These are phyloP conservation scores for Xanthostigma xanthostigma DNA, from an alignment of 2,888 invertebrate genomes.

Conservation along the genomic window DNA sequence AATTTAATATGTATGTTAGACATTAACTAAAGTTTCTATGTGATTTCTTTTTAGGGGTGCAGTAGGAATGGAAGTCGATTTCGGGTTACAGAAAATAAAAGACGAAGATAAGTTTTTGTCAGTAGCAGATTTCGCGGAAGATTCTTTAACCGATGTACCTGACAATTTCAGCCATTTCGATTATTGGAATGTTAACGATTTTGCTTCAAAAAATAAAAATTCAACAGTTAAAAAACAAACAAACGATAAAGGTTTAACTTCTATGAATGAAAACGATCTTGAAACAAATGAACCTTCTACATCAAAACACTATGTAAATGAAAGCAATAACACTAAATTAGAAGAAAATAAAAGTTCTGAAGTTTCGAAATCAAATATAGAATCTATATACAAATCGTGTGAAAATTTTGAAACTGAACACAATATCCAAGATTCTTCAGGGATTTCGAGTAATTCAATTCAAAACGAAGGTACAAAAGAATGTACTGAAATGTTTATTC, in stretches of 20 bases:
- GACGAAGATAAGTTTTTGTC: slow-evolving; percentile 29
- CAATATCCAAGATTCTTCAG: too few relatives aligned
- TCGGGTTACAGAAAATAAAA: slow-evolving; percentile 23
- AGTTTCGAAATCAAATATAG: too few relatives aligned
- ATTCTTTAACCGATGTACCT: slow-evolving; percentile 31
- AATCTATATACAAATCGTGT: too few relatives aligned
- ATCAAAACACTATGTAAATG: too few relatives aligned
- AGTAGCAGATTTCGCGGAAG: slow-evolving; percentile 34
- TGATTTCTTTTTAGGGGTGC: slow-evolving; percentile 22
- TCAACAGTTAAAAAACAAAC: slow-evolving; percentile 9
- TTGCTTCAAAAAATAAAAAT: slow-evolving; percentile 5
- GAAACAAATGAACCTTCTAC: too few relatives aligned
- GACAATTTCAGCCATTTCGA: slow-evolving; percentile 9
- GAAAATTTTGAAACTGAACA: too few relatives aligned
- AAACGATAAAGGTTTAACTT: slow-evolving; percentile 1
- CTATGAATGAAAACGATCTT: too few relatives aligned
- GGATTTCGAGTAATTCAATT: too few relatives aligned
- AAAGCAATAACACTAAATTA: too few relatives aligned
- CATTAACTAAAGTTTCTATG: background rate
- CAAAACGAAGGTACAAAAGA: slow-evolving; percentile 6
- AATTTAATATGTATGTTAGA: too few relatives aligned
- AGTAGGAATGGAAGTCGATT: slow-evolving; percentile 41
- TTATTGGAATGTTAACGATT: too few relatives aligned
- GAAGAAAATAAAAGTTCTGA: too few relatives aligned
- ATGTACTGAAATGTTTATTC: slow-evolving; percentile 3